Evolutionary conservation across 2,888 invertebrate species (phyloP).

Genomic region (Lordiphosa fenestrarum): DNA sequence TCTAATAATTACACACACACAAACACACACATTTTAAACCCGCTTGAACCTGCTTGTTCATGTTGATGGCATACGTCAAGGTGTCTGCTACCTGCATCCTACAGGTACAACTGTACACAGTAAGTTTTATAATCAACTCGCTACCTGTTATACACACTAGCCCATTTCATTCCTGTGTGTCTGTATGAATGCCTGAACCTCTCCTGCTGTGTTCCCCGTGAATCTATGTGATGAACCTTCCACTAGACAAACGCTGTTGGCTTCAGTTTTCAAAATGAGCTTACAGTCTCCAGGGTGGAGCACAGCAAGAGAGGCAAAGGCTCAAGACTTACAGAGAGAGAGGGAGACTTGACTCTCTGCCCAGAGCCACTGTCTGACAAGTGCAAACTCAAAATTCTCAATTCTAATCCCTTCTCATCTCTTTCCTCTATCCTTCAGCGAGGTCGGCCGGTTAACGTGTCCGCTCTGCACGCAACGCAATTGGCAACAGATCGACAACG

Average conservation of each 20-base stretch:
- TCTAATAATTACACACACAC: slow-evolving; percentile 8
- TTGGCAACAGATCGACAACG: slow-evolving; percentile 94
- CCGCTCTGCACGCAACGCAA: slow-evolving; percentile 92
- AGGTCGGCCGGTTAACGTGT: slow-evolving; percentile 89
- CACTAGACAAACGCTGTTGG: slow-evolving; percentile 67
- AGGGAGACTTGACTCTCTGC: not conserved
- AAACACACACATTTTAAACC: slow-evolving; percentile 26
- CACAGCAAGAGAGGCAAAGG: slow-evolving; percentile 45
- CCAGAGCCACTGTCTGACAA: slow-evolving; percentile 18
- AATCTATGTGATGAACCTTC: slow-evolving; percentile 36
- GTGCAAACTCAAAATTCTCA: not conserved
- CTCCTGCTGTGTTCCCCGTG: slow-evolving; percentile 28
- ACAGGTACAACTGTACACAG: slow-evolving; percentile 85
- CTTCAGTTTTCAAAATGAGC: slow-evolving; percentile 3
- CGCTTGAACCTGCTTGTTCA: slow-evolving; percentile 54
- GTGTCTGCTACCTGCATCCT: slow-evolving; percentile 84
- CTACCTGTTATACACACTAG: not conserved
- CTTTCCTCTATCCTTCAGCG: slow-evolving; percentile 79
- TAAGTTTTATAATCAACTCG: slow-evolving; percentile 81
- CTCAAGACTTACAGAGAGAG: slow-evolving; percentile 1
- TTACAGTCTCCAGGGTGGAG: slow-evolving; percentile 62
- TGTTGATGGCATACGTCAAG: slow-evolving; percentile 70
- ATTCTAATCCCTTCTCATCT: not conserved
- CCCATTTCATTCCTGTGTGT: slow-evolving; percentile 18
- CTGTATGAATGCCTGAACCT: not conserved